Base-by-base conservation (phyloP, 2,113 vertebrate species). In the Prionailurus bengalensis region DNA sequence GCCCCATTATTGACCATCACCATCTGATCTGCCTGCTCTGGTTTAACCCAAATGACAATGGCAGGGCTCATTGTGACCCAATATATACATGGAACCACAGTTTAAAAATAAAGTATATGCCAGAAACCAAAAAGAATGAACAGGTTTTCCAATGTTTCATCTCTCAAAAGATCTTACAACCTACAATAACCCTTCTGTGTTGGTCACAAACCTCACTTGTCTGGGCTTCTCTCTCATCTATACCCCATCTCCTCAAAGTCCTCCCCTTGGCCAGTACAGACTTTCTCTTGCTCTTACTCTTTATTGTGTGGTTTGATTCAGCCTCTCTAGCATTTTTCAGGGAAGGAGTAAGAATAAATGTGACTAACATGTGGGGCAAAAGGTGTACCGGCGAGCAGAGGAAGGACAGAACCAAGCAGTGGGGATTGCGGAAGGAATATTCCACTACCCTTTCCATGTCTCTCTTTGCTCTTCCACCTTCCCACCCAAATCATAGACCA, bases 241-340 rank as follows among this genome's bases (percentile, higher is more conserved):
- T n/a, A 63, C 4, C 4, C 53, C 42, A 25, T 55, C 23, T 93
- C 53, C 61, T 36, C 8, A 15, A 48, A 81, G 31, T 58, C 58
- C 63, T 87, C 39, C 65, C 36, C 17, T 9, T 33, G 63, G 39
- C 61, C 91, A 93, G 42, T n/a, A 42, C n/a, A 21, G 70, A 25
- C 73, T 93, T 84, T 25, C 81, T 96, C 48, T 87, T 14, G 61
- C 79, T 27, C 45, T 5, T 17, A 25, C 17, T 83, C 45, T 70
- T 86, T 78, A 17, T 6, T 17, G 9, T 36, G 33, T 4, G 45
- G 33, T 73, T 83, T 71, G 25, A 65, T 51, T 91, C 36, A 88
- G 17, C 45, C 53, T 93, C 19, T 82, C 68, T 76, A 70, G 27
- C 12, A 51, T 95, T 95, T 95, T 90, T 73, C 29, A 80, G 78